Percentiles rank a stretch among this genome's conserved stretches.
Evolutionary conservation across 2,113 vertebrate genomes (phyloP).

Genomic region (Rhea americana): DNA sequence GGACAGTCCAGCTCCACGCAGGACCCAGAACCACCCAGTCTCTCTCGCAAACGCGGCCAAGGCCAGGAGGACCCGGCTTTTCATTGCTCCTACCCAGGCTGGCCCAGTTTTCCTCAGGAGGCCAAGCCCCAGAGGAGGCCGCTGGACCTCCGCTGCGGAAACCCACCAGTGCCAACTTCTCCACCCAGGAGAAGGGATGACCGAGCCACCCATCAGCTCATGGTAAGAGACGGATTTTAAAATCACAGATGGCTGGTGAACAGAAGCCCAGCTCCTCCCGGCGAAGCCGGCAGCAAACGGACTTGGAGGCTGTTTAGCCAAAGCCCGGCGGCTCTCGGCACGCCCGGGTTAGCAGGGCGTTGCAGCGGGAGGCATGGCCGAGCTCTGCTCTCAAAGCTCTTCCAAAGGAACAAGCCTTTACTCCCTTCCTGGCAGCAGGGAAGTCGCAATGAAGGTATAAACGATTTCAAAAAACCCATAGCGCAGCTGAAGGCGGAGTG

Average conservation of each 20-base stretch:
- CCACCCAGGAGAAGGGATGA: too few species aligned
- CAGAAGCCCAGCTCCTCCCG: too few species aligned
- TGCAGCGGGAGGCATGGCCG: not conserved
- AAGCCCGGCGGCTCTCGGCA: too few species aligned
- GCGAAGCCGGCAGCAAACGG: too few species aligned
- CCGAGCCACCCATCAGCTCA: not conserved
- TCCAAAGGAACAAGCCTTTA: too few species aligned
- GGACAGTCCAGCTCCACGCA: not conserved
- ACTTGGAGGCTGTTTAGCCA: not conserved
- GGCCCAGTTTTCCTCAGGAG: too few species aligned
- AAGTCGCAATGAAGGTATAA: not conserved
- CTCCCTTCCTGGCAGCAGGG: too few species aligned
- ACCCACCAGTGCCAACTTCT: too few species aligned
- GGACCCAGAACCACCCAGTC: not conserved
- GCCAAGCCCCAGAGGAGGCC: too few species aligned
- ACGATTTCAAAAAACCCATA: not conserved
- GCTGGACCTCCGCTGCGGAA: too few species aligned
- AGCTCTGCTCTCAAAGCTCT: not conserved
- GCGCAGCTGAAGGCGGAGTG: not conserved
- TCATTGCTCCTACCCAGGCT: not conserved
- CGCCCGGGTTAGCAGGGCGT: not conserved
- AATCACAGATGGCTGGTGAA: not conserved
- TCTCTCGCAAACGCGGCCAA: rapidly evolving
- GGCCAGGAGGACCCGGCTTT: not conserved
- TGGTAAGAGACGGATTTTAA: not conserved